Conservation (phyloP, 2,113 vertebrate genomes). For the Boleophthalmus pectinirostris region DNA sequence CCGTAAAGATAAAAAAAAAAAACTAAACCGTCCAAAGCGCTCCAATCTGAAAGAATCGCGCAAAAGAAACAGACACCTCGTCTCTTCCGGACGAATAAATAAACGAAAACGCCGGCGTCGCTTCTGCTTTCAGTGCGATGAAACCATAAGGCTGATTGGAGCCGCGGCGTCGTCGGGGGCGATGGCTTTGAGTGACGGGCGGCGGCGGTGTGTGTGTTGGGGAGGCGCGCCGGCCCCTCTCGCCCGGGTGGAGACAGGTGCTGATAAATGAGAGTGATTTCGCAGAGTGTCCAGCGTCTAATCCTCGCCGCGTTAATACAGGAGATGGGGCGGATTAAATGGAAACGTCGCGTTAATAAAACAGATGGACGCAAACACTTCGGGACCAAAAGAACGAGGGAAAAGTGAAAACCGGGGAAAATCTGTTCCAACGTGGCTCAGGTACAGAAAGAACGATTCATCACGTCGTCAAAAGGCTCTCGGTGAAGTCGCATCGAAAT, state of each 20-base stretch:
- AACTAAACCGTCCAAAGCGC: no score
- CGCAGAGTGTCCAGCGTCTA: slow-evolving; percentile 73
- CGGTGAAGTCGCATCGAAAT: no score
- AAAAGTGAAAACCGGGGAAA: slow-evolving; percentile 7
- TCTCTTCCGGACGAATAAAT: slow-evolving; percentile 10
- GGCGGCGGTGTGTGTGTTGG: slow-evolving; percentile 29
- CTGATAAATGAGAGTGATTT: slow-evolving; percentile 74
- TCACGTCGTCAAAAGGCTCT: no score
- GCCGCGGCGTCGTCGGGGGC: slow-evolving; percentile 51
- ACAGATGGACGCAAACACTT: slow-evolving; percentile 56
- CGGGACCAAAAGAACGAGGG: slow-evolving; percentile 4
- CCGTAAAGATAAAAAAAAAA: no score
- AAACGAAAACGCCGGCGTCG: slow-evolving; percentile 10
- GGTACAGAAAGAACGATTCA: no score
- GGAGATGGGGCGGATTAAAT: slow-evolving; percentile 73
- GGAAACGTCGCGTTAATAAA: slow-evolving; percentile 57
- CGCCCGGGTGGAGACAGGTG: slow-evolving; percentile 41
- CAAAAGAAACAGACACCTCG: slow-evolving; percentile 7
- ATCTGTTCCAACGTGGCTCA: not conserved
- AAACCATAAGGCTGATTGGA: slow-evolving; percentile 76
- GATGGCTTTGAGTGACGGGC: slow-evolving; percentile 64
- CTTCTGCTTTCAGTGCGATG: slow-evolving; percentile 62
- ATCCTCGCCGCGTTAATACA: slow-evolving; percentile 73
- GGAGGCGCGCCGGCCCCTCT: not conserved
- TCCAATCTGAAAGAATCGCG: not conserved